phyloP scores from a whole-genome alignment of 2,888 invertebrate genomes.

The Eutolmus rufibarbis region DNA sequence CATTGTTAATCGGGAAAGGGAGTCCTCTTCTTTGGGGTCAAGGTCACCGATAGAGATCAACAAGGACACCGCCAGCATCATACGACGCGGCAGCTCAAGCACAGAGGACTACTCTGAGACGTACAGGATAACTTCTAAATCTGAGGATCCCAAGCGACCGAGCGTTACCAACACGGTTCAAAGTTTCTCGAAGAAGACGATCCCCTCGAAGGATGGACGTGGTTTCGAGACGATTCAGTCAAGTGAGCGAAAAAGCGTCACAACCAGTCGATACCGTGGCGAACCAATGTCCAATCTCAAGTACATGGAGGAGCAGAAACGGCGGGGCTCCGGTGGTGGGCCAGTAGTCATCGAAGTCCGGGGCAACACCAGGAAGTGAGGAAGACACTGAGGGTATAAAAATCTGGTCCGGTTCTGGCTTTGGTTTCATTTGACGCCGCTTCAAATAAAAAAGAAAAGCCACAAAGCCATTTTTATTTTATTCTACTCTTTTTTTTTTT shows the following conservation, averaged over 20 bases:
- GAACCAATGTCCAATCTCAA: constrained; percentile 65
- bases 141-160: constrained; percentile 72
- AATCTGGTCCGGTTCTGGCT: constrained; percentile 51
- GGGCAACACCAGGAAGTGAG: constrained; percentile 53
- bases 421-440: constrained; percentile 62
- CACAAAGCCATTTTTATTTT: constrained; percentile 44
- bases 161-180: constrained; percentile 76
- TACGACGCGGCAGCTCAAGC: constrained; percentile 72
- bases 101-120: constrained; percentile 77
- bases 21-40: constrained; percentile 57
- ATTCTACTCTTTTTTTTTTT: too few species aligned
- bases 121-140: constrained; percentile 72
- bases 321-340: constrained; percentile 59
- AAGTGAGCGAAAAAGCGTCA: constrained; percentile 74
- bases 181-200: constrained; percentile 73
- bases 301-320: constrained; percentile 67
- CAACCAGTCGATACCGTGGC: constrained; percentile 69
- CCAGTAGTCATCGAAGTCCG: constrained; percentile 71
- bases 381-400: background rate
- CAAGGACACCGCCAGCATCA: constrained; percentile 61
- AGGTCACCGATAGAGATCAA: constrained; percentile 61
- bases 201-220: constrained; percentile 71
- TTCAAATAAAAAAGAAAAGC: constrained; percentile 62
- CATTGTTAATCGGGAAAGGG: constrained; percentile 48
- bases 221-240: constrained; percentile 74